Percentiles rank a stretch among this genome's conserved stretches.
phyloP scores from a whole-genome alignment of 2,888 invertebrate species.

The Ctena decussata region DNA sequence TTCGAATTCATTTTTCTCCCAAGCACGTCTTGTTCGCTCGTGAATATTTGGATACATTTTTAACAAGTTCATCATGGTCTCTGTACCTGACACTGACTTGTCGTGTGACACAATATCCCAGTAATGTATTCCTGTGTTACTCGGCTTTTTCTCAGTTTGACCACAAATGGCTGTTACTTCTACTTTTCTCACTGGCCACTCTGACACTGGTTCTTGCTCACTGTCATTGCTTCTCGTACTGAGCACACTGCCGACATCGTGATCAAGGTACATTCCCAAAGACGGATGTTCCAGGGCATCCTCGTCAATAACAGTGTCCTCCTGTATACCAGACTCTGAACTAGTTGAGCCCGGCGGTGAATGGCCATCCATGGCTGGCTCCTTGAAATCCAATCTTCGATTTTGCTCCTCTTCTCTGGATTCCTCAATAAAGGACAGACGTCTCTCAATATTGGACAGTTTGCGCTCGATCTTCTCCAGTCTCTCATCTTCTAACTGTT shows the following conservation, averaged over 20 bases:
- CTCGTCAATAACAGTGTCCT: conserved; percentile 27
- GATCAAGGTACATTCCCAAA: neutral
- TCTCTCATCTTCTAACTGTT: conserved; percentile 30
- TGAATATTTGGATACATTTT: conserved; percentile 49
- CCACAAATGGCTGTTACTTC: neutral
- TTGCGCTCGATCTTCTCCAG: conserved; percentile 57
- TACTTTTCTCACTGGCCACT: neutral
- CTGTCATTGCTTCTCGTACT: neutral
- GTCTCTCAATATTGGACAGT: conserved; percentile 54
- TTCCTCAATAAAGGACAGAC: conserved; percentile 57
- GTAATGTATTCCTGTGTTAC: conserved; percentile 32
- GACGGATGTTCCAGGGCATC: neutral
- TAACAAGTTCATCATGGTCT: conserved; percentile 54
- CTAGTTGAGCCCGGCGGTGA: conserved; percentile 17
- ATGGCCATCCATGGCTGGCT: neutral
- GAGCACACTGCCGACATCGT: neutral
- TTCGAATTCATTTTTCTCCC: conserved; percentile 36
- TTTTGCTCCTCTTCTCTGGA: conserved; percentile 16
- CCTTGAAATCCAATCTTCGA: neutral
- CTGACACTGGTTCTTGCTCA: neutral
- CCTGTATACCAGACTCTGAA: conserved; percentile 69
- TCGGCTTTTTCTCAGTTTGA: neutral
- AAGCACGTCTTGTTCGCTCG: conserved; percentile 2
- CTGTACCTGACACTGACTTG: conserved; percentile 23
- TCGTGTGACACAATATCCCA: conserved; percentile 62